Evolutionary conservation across 1,140 invertebrate genomes (phyloP), one percentile per base, ranked within the genome.

Genomic region (Vanessa tameamea): DNA sequence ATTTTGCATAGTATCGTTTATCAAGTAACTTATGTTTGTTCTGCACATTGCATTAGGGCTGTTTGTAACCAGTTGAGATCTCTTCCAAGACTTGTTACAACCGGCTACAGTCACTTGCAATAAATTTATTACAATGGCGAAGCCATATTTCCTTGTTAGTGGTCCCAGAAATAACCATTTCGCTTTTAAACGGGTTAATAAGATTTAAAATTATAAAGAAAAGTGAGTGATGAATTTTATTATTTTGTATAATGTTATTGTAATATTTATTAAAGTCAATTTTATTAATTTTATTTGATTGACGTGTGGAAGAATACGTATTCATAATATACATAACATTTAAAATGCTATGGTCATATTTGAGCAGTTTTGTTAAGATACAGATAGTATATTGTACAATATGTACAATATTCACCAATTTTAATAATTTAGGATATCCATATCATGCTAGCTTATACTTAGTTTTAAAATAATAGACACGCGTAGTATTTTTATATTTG

Each of bases 1-100:
- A 20, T 48, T 77, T 75, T 75, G 47, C 59, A 47, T 47, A 57
- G 64, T 55, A 65, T 72, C 78, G 75, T 80, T 81, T 81, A 77
- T 80, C 78, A 65, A 78, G 75, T 77, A 75, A 75, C 73, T 82
- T 82, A 76, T 79, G 81, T 84, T 84, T 81, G 70, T 72, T 72
- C 73, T 73, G 75, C 71, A 73, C 79, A 79, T 84, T 81, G 81
- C 76, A 79, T 82, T 81, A 78, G 79, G 78, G 75, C 67, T 76
- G 76, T 74, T 70, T 78, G 67, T 76, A 73, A 77, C 71, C 73
- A 73, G 70, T 72, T 51, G 78, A 78, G 69, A 71, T 78, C 82
- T 65, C 47, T 63, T 72, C 50, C 26, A 63, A 72, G 72, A 78
- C 64, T 81, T 82, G 74, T 73, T 73, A 78, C 63, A 67, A 57